A percentile compares a stretch with the other conserved stretches of the same genome.
phyloP scores from a whole-genome alignment of 1,140 invertebrate species.

The Melitaea cinxia region DNA sequence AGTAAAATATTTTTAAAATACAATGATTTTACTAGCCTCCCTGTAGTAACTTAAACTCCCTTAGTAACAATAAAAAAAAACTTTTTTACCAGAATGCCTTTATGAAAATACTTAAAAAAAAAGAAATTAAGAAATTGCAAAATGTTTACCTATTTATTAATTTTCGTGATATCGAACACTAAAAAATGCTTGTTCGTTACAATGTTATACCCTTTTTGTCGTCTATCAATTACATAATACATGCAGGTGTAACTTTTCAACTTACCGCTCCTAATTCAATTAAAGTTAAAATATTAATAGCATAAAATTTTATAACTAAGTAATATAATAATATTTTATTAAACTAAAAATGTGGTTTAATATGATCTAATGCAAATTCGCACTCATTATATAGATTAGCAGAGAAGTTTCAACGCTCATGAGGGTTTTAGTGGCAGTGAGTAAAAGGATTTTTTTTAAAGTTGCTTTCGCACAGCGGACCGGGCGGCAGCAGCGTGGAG shows the following conservation, averaged over 20 bases:
- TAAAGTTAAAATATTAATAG: neutral
- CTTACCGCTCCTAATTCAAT: neutral
- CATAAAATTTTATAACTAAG: neutral
- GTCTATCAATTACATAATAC: neutral
- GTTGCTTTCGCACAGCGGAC: constrained; percentile 44
- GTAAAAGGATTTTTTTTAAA: constrained; percentile 44
- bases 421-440: constrained; percentile 36
- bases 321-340: too few species aligned
- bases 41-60: too few species aligned
- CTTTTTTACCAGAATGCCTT: too few species aligned
- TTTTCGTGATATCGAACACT: too few species aligned
- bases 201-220: too few species aligned
- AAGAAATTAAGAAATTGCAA: too few species aligned
- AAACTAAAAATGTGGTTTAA: neutral
- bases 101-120: too few species aligned
- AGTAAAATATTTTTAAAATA: too few species aligned
- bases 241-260: neutral
- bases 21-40: too few species aligned
- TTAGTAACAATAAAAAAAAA: too few species aligned
- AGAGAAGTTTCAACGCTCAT: constrained; percentile 12
- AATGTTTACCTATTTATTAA: too few species aligned
- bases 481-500: constrained; percentile 16
- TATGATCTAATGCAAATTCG: neutral
- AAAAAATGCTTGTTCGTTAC: too few species aligned
- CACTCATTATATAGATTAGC: constrained; percentile 26